A percentile compares a stretch with the other conserved stretches of the same genome.
These are phyloP conservation scores for Gymnogyps californianus DNA, from an alignment of 2,113 vertebrate genomes.

Conservation along the genomic window DNA sequence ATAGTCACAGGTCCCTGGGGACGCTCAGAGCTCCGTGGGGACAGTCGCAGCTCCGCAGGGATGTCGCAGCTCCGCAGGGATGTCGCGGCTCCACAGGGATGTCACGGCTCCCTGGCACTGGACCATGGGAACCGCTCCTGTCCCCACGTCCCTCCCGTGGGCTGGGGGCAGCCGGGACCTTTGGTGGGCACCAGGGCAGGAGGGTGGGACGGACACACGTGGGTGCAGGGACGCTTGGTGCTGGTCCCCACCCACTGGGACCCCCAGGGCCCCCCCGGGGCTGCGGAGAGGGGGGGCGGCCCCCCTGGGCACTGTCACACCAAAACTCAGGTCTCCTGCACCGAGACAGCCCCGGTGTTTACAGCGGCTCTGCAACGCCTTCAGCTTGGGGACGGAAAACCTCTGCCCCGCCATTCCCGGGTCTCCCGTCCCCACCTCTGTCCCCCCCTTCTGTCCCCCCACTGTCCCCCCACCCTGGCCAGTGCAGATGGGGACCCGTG, in stretches of 20 bases:
- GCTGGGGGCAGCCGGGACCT: background rate
- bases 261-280: too few relatives aligned
- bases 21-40: background rate
- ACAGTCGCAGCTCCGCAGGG: background rate
- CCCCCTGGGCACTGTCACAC: background rate
- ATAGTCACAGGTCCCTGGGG: background rate
- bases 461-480: background rate
- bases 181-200: background rate
- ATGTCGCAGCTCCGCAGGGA: background rate
- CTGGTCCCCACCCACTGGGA: background rate
- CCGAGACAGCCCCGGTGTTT: rapidly evolving
- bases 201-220: rapidly evolving
- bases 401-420: rapidly evolving
- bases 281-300: background rate
- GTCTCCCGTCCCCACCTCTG: too few relatives aligned
- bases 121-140: rapidly evolving
- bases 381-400: background rate
- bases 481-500: rapidly evolving
- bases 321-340: background rate
- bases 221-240: rapidly evolving
- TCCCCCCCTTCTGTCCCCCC: background rate
- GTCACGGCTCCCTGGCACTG: background rate
- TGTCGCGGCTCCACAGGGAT: background rate
- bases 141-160: background rate
- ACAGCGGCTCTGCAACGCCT: rapidly evolving